Base-by-base conservation (phyloP, 1,140 invertebrate species). In the Lordiphosa clarofinis region DNA sequence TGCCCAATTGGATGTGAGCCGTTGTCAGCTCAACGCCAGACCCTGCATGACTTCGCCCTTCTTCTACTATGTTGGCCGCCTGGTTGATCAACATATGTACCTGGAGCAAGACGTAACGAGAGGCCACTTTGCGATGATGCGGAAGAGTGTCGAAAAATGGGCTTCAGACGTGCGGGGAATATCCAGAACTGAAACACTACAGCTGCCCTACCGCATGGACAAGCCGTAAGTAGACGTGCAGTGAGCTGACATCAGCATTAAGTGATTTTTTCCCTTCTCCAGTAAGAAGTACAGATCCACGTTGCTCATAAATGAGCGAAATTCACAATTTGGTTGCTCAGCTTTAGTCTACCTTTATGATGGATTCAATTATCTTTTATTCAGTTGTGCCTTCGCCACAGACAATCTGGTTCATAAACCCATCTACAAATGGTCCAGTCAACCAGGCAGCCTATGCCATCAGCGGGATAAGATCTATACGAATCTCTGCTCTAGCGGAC, bases 351-450 rank as follows among this genome's bases (percentile, higher is more conserved):
- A 53, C 7, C 11, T 4, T 1, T 3, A 24, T 3, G 10, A 7
- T 11, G 2, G 36, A 12, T 40, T 43, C 3, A n/a, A n/a, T 3
- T 53, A 54, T 10, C 11, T 71, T 0, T 8, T 42, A 0, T 39
- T 75, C 4, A 61, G 40, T 37, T 76, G 72, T 11, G 13, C 37
- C 11, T 76, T 76, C 54, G 28, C 37, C 21, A 70, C 66, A 2
- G 36, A 38, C 4, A 58, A 52, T 4, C 12, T 58, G n/a, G 40
- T 66, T 0, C 56, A 40, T 5, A n/a, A 39, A 6, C 50, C 43
- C 7, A 11, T 71, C 0, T 75, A 74, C 31, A 44, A 47, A 15
- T 75, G 65, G 71, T 46, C 24, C 7, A 0, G 1, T 0, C 37
- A 8, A 4, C 11, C 54, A 0, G 42, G 42, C 0, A 10, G 13